phyloP scores from a whole-genome alignment of 2,113 vertebrate species.

The Chaetorhynchus papuensis region DNA sequence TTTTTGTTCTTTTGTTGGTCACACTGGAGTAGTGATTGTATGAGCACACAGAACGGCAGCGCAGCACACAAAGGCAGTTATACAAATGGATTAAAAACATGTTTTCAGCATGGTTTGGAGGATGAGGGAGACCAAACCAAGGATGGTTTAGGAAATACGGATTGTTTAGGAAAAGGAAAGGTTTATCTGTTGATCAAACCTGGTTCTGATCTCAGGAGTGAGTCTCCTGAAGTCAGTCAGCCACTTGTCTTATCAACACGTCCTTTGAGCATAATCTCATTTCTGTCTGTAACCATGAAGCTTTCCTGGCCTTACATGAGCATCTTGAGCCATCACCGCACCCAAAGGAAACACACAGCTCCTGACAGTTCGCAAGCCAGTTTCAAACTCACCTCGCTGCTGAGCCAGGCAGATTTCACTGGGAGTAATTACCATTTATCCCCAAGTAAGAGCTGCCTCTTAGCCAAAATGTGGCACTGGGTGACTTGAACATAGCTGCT shows the following conservation, averaged over 20 bases:
- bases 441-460: not conserved
- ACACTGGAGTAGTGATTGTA: not conserved
- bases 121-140: not conserved
- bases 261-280: not conserved
- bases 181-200: not conserved
- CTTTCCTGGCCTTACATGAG: not conserved
- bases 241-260: not conserved
- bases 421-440: not conserved
- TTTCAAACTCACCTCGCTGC: not conserved
- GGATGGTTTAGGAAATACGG: not conserved
- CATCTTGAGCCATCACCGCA: not conserved
- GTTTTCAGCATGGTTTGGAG: not conserved
- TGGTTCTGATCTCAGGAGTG: not conserved
- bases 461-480: not conserved
- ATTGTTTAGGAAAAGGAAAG: not conserved
- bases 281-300: not conserved
- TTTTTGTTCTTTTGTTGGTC: conserved; percentile 37
- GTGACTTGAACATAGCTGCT: not conserved
- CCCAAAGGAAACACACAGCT: not conserved
- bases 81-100: not conserved
- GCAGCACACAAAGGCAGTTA: not conserved
- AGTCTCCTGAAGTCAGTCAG: not conserved
- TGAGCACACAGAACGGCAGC: not conserved
- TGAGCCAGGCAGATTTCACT: not conserved
- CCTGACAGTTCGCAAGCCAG: not conserved